Evolutionary conservation across 1,140 invertebrate species (phyloP), one percentile per base, ranked within the genome.

Genomic region (Pissodes strobi): DNA sequence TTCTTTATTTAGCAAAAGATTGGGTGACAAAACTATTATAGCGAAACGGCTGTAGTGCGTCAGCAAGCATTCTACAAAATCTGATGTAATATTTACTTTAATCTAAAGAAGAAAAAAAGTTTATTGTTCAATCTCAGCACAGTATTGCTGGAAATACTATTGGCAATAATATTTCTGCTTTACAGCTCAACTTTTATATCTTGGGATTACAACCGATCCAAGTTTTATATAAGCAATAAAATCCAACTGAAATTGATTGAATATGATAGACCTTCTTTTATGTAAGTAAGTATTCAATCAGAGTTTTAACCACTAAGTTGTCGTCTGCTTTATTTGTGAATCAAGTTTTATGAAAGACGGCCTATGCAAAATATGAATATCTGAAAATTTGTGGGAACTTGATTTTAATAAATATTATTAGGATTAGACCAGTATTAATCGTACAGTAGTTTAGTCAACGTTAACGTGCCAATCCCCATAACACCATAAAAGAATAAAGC

Each of bases 111-210:
- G 37, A 39, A 27, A 27, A 27, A 27, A 27, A 3, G n/a, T n/a
- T 5, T 15, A 39, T 5, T 39, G 4, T 39, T 39, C n/a, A 39
- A 39, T 39, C 5, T 39, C 37, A n/a, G n/a, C 25, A 9, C 9
- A 9, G 4, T 27, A n/a, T n/a, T n/a, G 12, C 27, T 3, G 13
- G 4, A 3, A 39, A 39, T n/a, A n/a, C 37, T 39, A 39, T 39
- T 10, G 37, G 37, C 37, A 39, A 39, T 8, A 39, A 39, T 39
- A 39, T 39, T 39, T 39, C 37, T 10, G 37, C 13, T 39, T 39
- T 39, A 39, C 37, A 39, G 37, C n/a, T 13, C 37, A 39, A 39
- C 37, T 39, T 39, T 39, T 39, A 39, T 39, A 39, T 39, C 37
- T n/a, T 15, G 37, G 37, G 37, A 39, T 15, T 39, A 39, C 37